Evolutionary conservation across 2,888 invertebrate species (phyloP).

Genomic region (Dromius quadrimaculatus): DNA sequence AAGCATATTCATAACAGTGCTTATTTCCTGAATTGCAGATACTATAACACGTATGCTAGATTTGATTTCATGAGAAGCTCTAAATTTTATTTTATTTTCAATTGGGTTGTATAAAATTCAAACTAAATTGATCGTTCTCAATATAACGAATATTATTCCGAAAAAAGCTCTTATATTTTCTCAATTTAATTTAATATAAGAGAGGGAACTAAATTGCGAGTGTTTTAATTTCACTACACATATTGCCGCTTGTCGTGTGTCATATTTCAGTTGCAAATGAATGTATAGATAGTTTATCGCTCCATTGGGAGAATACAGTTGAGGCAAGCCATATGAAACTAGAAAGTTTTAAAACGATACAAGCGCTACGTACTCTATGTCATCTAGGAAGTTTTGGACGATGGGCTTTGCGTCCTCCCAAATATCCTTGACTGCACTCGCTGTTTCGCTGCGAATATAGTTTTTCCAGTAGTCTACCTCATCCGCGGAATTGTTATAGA

Average conservation of each 20-base stretch:
- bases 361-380: constrained; percentile 70
- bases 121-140: no score
- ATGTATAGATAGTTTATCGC: constrained; percentile 40
- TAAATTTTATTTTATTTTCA: no score
- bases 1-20: not conserved
- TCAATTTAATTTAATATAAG: constrained; percentile 2
- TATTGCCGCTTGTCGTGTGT: constrained; percentile 32
- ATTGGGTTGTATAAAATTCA: no score
- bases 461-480: constrained; percentile 75
- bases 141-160: not conserved
- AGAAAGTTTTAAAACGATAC: constrained; percentile 30
- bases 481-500: constrained; percentile 69
- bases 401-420: constrained; percentile 83
- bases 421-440: constrained; percentile 75
- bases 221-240: constrained; percentile 11
- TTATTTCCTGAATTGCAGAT: no score
- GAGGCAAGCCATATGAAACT: constrained; percentile 16
- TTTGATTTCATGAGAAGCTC: no score
- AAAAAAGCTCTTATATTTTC: not conserved
- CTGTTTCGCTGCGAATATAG: constrained; percentile 77
- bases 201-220: not conserved
- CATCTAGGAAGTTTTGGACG: constrained; percentile 77
- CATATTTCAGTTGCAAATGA: constrained; percentile 42
- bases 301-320: constrained; percentile 26
- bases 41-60: no score